These are phyloP conservation scores for Diplosoma virens DNA, from an alignment of 23 tunicate species.

Conservation along the genomic window DNA sequence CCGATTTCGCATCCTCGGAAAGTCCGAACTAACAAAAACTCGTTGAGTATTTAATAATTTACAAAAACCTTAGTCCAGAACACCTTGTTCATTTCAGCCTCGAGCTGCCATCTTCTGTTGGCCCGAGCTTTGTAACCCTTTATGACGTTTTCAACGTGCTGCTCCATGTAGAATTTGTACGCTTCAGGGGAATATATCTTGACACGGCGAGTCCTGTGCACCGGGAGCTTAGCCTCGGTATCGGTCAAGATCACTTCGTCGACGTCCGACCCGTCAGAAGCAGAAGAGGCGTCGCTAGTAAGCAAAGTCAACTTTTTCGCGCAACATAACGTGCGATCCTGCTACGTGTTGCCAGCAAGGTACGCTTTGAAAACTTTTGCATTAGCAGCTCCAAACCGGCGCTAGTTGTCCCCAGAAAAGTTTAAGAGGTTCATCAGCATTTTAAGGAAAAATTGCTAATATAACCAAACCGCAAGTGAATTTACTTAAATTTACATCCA, in stretches of 20 bases:
- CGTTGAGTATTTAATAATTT: not conserved
- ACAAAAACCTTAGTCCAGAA: not conserved
- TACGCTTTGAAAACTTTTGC: too few species aligned
- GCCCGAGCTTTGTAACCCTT: constrained; percentile 72
- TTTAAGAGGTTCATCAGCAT: too few species aligned
- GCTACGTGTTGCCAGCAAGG: too few species aligned
- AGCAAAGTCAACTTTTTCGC: too few species aligned
- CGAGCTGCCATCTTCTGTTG: constrained; percentile 67
- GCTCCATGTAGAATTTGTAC: constrained; percentile 96
- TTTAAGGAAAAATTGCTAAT: too few species aligned
- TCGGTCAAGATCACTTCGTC: not conserved
- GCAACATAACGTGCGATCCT: too few species aligned
- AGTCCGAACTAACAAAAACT: constrained; percentile 27
- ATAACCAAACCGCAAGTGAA: too few species aligned
- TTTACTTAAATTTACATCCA: too few species aligned
- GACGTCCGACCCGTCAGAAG: not conserved
- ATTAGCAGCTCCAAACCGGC: too few species aligned
- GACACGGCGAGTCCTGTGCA: constrained; percentile 44
- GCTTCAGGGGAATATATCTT: constrained; percentile 86
- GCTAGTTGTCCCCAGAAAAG: too few species aligned
- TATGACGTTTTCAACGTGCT: constrained; percentile 86
- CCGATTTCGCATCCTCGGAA: constrained; percentile 37
- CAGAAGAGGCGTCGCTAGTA: not conserved
- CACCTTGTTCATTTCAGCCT: constrained; percentile 85
- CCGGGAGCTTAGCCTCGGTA: constrained; percentile 16